A percentile compares a stretch with the other conserved stretches of the same genome.
Evolutionary conservation across 2,888 invertebrate species (phyloP).

Genomic region (Melieria picta): DNA sequence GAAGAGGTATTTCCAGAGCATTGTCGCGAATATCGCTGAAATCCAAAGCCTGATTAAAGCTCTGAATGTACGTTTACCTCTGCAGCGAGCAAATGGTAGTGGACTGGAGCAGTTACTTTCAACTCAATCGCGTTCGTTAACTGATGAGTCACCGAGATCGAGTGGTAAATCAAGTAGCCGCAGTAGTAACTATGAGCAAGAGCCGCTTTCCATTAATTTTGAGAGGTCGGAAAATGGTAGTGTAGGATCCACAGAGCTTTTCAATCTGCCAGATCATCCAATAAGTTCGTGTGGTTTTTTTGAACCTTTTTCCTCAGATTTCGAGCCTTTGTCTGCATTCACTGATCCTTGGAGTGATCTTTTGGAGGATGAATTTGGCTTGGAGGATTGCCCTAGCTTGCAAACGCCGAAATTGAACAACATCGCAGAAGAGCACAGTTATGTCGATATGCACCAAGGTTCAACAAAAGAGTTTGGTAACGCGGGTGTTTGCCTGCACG

Average conservation of each 20-base stretch:
- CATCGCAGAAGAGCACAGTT: constrained; percentile 47
- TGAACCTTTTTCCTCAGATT: constrained; percentile 57
- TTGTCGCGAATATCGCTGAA: constrained; percentile 69
- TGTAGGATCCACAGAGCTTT: constrained; percentile 23
- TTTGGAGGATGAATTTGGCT: constrained; percentile 42
- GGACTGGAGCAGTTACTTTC: not conserved
- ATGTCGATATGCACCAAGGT: constrained; percentile 35
- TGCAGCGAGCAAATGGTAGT: not conserved
- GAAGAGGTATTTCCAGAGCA: constrained; percentile 69
- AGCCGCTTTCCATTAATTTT: constrained; percentile 39
- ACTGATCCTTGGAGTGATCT: constrained; percentile 46
- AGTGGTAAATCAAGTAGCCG: not conserved
- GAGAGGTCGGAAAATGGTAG: constrained; percentile 47
- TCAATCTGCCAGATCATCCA: constrained; percentile 24
- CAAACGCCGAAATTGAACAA: not conserved
- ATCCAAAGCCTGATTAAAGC: constrained; percentile 68
- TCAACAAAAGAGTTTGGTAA: constrained; percentile 51
- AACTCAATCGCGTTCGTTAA: not conserved
- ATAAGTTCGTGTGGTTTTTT: constrained; percentile 46
- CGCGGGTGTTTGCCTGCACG: constrained; percentile 70
- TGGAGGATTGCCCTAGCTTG: constrained; percentile 5
- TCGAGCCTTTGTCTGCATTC: constrained; percentile 41
- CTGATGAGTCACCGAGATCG: constrained; percentile 4
- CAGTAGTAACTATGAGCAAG: constrained; percentile 40
- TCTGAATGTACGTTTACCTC: constrained; percentile 52